These are phyloP conservation scores for Metaphire vulgaris DNA, from an alignment of 1,140 invertebrate species.

Conservation along the genomic window DNA sequence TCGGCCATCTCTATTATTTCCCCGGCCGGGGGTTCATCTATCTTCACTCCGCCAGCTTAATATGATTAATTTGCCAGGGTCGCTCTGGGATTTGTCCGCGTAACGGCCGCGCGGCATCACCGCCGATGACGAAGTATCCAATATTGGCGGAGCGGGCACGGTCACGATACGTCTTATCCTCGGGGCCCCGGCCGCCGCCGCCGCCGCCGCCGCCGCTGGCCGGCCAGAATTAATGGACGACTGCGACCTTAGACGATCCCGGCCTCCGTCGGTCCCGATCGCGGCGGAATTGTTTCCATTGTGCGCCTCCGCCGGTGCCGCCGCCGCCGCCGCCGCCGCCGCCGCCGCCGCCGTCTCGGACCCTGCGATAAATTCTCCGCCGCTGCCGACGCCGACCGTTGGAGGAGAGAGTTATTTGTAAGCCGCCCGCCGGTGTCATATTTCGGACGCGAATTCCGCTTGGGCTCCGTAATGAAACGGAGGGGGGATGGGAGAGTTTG, in stretches of 20 bases:
- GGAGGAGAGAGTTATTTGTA: constrained; percentile 3
- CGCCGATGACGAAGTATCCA: neutral
- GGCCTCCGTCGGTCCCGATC: neutral
- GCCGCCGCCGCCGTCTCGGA: too few relatives aligned
- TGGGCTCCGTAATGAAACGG: neutral
- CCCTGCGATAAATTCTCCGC: neutral
- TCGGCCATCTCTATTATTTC: constrained; percentile 1
- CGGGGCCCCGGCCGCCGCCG: too few relatives aligned
- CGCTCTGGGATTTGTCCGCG: neutral
- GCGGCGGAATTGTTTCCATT: neutral
- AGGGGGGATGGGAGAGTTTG: neutral
- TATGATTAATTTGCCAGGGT: neutral
- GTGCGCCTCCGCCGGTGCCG: neutral
- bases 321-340: too few relatives aligned
- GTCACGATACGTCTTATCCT: neutral
- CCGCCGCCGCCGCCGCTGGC: too few relatives aligned
- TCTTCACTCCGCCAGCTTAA: constrained; percentile 1
- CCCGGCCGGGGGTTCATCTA: neutral
- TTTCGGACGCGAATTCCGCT: neutral
- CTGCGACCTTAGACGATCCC: neutral
- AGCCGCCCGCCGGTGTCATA: neutral
- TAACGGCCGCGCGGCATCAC: neutral
- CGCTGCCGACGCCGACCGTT: too few relatives aligned
- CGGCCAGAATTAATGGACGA: neutral
- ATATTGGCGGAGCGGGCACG: neutral